These are phyloP conservation scores for Drosophila novamexicana DNA, from an alignment of 1,140 invertebrate species.

Conservation along the genomic window DNA sequence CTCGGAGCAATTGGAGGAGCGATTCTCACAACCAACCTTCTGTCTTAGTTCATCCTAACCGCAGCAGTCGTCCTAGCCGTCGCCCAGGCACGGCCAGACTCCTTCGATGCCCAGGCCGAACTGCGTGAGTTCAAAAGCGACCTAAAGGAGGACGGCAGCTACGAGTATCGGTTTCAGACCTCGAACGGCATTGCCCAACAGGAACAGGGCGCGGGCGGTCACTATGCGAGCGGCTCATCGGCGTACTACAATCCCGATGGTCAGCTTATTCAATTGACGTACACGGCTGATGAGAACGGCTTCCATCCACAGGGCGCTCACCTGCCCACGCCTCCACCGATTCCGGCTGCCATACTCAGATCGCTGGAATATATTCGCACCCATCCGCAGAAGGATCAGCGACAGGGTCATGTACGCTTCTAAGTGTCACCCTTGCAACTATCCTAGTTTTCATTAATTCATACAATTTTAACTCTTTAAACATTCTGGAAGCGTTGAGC, in stretches of 20 bases:
- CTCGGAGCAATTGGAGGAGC: not conserved
- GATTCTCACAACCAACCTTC: conserved; percentile 2
- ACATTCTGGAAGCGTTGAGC: conserved; percentile 5
- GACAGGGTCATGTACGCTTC: conserved; percentile 57
- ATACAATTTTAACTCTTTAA: conserved; percentile 6
- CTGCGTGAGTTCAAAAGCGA: conserved; percentile 67
- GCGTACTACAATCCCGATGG: conserved; percentile 84
- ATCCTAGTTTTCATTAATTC: conserved; percentile 6
- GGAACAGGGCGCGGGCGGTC: conserved; percentile 85
- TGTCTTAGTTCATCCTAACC: conserved; percentile 58
- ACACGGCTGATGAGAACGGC: conserved; percentile 92
- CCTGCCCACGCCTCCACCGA: conserved; percentile 91
- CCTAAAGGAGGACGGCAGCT: conserved; percentile 86
- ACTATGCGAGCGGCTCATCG: conserved; percentile 73
- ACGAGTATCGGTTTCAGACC: conserved; percentile 85
- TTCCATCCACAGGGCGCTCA: conserved; percentile 90
- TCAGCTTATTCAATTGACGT: conserved; percentile 85
- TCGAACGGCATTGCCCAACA: conserved; percentile 87
- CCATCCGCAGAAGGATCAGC: conserved; percentile 83
- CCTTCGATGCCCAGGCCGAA: conserved; percentile 72
- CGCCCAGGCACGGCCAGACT: conserved; percentile 63
- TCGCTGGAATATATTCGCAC: conserved; percentile 87
- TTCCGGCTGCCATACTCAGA: conserved; percentile 89
- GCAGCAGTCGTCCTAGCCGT: conserved; percentile 57
- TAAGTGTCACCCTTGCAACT: conserved; percentile 20